Conservation (phyloP, 2,888 invertebrate species). For the Erannis defoliaria region DNA sequence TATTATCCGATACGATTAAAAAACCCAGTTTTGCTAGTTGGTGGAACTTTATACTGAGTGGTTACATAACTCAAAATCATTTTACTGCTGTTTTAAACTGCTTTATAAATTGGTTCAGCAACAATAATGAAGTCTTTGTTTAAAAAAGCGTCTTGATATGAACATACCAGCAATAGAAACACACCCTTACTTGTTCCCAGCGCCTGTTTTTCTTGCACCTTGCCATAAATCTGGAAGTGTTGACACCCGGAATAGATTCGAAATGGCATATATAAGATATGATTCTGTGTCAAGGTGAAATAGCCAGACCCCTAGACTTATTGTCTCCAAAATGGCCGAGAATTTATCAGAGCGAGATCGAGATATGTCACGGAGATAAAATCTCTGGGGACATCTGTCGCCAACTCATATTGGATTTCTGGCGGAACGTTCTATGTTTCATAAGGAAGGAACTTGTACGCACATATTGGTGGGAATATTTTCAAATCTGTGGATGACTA, state of each 20-base stretch:
- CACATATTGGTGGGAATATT: not conserved
- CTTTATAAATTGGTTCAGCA: no score
- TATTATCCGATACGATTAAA: no score
- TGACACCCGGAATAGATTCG: constrained; percentile 16
- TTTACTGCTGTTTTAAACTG: no score
- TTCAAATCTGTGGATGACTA: not conserved
- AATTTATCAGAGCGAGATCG: constrained; percentile 16
- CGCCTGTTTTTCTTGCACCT: constrained; percentile 15
- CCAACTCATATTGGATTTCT: constrained; percentile 13
- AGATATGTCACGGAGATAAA: constrained; percentile 3
- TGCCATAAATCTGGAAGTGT: not conserved
- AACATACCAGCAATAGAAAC: not conserved
- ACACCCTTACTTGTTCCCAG: not conserved
- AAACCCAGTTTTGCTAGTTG: no score
- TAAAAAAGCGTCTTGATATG: no score
- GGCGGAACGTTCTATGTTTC: not conserved
- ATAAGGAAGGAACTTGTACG: constrained; percentile 13
- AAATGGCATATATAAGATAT: constrained; percentile 18
- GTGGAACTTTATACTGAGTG: no score
- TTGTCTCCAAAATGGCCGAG: constrained; percentile 7
- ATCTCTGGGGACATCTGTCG: constrained; percentile 13
- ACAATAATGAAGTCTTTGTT: no score
- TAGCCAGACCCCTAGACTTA: constrained; percentile 10
- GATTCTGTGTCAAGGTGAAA: constrained; percentile 13
- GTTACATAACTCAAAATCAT: no score